Conservation (phyloP, 2,797 vertebrate genomes). For the Scleropages formosus region DNA sequence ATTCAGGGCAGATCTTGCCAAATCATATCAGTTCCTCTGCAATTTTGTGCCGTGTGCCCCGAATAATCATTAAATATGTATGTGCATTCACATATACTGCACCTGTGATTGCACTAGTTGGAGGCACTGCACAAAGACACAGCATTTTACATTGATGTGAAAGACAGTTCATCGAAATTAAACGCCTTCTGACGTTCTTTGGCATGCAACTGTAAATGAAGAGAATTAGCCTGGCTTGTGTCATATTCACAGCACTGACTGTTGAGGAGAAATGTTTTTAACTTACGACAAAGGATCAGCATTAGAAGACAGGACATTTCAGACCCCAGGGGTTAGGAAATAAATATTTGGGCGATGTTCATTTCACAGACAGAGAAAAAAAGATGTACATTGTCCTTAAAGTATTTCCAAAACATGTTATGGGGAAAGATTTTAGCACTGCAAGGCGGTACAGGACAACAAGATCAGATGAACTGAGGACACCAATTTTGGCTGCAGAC, state of each 20-base stretch:
- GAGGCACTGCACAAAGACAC: conserved; percentile 81
- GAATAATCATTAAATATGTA: conserved; percentile 63
- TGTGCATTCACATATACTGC: conserved; percentile 63
- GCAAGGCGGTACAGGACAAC: neutral
- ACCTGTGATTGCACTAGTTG: conserved; percentile 74
- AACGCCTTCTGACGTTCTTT: conserved; percentile 73
- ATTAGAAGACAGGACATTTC: neutral
- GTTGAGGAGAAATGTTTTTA: neutral
- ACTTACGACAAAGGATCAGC: neutral
- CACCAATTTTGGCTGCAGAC: too few relatives aligned
- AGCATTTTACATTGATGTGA: conserved; percentile 68
- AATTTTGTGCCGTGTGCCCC: conserved; percentile 65
- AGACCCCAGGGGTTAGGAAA: neutral
- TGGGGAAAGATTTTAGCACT: too few relatives aligned
- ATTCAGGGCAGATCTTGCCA: conserved; percentile 76
- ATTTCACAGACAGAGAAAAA: neutral
- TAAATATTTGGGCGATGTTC: neutral
- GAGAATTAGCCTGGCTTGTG: conserved; percentile 66
- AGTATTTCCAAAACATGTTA: too few relatives aligned
- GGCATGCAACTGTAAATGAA: conserved; percentile 74
- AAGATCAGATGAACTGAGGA: neutral
- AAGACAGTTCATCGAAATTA: conserved; percentile 65
- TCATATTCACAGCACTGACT: conserved; percentile 69
- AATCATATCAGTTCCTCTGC: conserved; percentile 71
- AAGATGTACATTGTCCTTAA: neutral